These are phyloP conservation scores for Nyctibius bracteatus DNA, from an alignment of 2,113 vertebrate species.

Conservation along the genomic window DNA sequence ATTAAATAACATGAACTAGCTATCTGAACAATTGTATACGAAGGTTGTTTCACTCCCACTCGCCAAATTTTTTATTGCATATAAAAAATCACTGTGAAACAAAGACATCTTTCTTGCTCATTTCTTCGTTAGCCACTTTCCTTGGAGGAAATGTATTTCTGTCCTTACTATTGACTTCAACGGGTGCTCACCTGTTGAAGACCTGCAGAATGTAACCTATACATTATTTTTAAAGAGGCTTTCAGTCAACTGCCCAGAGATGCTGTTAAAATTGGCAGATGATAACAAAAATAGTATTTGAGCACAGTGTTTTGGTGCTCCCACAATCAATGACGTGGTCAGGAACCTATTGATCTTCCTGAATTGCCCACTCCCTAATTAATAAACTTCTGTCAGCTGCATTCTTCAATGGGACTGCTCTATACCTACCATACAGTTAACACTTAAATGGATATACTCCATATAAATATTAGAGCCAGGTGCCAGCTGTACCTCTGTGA, in stretches of 20 bases:
- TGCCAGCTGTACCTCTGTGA: background rate
- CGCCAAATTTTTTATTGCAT: background rate
- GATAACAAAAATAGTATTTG: background rate
- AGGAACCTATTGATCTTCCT: background rate
- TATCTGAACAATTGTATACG: background rate
- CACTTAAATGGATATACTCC: background rate
- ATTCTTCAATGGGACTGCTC: background rate
- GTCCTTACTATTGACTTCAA: background rate
- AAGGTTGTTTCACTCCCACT: background rate
- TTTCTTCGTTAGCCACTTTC: background rate
- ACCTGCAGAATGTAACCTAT: background rate
- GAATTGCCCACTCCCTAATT: background rate
- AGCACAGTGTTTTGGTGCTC: background rate
- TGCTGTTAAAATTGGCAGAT: background rate
- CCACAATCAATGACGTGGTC: background rate
- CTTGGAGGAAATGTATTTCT: background rate
- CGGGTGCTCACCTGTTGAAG: background rate
- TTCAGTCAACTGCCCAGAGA: background rate
- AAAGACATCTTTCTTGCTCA: background rate
- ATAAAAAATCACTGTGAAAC: background rate
- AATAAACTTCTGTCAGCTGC: background rate
- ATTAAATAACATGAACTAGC: background rate
- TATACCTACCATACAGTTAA: background rate
- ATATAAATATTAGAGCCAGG: background rate
- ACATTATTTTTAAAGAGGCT: background rate